Base-by-base conservation (phyloP, 2,113 vertebrate species). In the Hipposideros armiger region DNA sequence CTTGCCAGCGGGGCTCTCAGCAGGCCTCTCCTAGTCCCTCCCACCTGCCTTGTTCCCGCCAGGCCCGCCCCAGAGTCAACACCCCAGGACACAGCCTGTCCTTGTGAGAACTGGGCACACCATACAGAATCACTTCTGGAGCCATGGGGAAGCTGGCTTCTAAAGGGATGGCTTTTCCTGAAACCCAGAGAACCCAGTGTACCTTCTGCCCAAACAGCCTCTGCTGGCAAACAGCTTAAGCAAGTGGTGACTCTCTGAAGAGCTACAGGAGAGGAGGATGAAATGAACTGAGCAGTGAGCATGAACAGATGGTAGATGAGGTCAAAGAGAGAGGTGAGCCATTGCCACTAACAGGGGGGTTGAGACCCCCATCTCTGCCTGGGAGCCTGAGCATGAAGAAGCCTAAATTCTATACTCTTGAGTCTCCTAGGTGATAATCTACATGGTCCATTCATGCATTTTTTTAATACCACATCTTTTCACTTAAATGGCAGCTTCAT, bases 31-130 rank as follows among this genome's bases (percentile, higher is more conserved):
- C 28, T 7, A 26, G 26, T n/a, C 77, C 64, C 70, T 56, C 64
- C 56, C 20, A 54, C 20, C 56, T 87, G 64, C 87, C 69, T 70
- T 6, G 2, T n/a, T 54, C 64, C 84, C 83, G 32, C 70, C 93
- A 90, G 42, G 45, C 13, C 40, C 56, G 16, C 11, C 47, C 58
- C 4, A 11, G 26, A 42, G 60, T 70, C 88, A 95, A 88, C 56
- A 47, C 4, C 17, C 32, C 50, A 42, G 19, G 58, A 93, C 52
- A 95, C 76, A 94, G 77, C 19, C 70, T 67, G 81, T 70, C 60
- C 86, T 82, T 76, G 16, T 50, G 54, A 72, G 60, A 72, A 19
- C 11, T 4, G 50, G 76, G 70, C 22, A 36, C 15, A 22, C 4
- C 4, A 19, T 4, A 45, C n/a, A 66, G 76, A 92, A 36, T 32